Percentiles rank a stretch among this genome's conserved stretches.
Evolutionary conservation across 1,140 invertebrate genomes (phyloP).

Genomic region (Cydia splendana): DNA sequence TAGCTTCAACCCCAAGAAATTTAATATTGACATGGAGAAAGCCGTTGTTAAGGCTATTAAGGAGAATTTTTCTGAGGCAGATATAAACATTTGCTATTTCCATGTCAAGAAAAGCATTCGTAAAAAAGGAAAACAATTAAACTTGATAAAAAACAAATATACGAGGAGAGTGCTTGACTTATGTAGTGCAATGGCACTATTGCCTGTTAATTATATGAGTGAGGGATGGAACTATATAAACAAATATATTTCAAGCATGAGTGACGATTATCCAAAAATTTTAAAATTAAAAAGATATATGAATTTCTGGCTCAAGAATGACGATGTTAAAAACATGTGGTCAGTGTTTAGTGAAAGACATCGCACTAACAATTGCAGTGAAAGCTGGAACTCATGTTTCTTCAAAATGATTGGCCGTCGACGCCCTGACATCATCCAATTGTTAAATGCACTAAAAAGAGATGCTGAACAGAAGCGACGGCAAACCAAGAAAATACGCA

Average conservation of each 20-base stretch:
- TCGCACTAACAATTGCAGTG: slow-evolving; percentile 11
- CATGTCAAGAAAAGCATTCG: slow-evolving; percentile 6
- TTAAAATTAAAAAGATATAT: slow-evolving; percentile 8
- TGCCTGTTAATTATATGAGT: slow-evolving; percentile 14
- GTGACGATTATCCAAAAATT: neutral
- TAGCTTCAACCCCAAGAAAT: slow-evolving; percentile 2
- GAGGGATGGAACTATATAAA: slow-evolving; percentile 11
- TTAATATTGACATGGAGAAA: slow-evolving; percentile 6
- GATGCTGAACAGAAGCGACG: slow-evolving; percentile 6
- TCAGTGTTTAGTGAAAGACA: slow-evolving; percentile 7
- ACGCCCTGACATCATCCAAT: slow-evolving; percentile 5
- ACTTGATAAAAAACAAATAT: slow-evolving; percentile 7
- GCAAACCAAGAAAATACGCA: neutral
- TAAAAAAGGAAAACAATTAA: slow-evolving; percentile 12
- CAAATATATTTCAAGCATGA: slow-evolving; percentile 5
- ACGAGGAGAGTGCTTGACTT: slow-evolving; percentile 11
- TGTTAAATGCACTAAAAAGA: slow-evolving; percentile 13
- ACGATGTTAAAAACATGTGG: slow-evolving; percentile 12
- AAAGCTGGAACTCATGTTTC: neutral
- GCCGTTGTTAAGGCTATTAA: slow-evolving; percentile 7
- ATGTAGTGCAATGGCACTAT: slow-evolving; percentile 10
- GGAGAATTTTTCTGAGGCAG: neutral
- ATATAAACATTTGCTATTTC: slow-evolving; percentile 5
- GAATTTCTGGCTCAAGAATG: slow-evolving; percentile 9
- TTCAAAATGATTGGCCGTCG: slow-evolving; percentile 5